These are phyloP conservation scores for Pelagia noctiluca DNA, from an alignment of 30 jellyfish, hydroid and myxozoan genomes.

Conservation along the genomic window DNA sequence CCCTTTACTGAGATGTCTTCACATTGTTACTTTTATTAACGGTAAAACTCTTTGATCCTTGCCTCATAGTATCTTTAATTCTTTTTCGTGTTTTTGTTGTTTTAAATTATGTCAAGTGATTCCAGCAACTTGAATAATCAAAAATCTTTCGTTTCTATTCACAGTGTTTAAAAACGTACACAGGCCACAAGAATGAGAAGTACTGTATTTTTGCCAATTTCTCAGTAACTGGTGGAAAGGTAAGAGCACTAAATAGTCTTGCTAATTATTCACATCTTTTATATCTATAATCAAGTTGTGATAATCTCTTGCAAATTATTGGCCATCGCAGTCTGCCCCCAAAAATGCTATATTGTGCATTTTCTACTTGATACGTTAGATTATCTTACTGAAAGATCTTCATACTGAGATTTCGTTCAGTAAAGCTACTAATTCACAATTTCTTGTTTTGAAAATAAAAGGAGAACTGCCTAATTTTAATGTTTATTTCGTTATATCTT, in stretches of 20 bases:
- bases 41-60: no score
- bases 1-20: no score
- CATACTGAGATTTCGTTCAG: background rate
- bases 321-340: background rate
- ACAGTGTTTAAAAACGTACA: constrained; percentile 94
- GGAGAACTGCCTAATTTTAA: no score
- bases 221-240: constrained; percentile 99
- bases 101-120: background rate
- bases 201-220: constrained; percentile 94
- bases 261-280: background rate
- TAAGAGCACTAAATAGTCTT: background rate
- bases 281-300: no score
- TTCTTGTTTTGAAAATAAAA: no score
- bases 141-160: constrained; percentile 5
- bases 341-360: background rate
- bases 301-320: background rate
- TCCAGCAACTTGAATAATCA: background rate
- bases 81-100: background rate
- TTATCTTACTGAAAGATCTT: background rate
- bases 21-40: no score
- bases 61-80: no score
- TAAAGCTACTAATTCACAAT: background rate
- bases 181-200: constrained; percentile 92
- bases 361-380: background rate
- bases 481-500: no score